These are phyloP conservation scores for Pherbina coryleti DNA, from an alignment of 2,888 invertebrate species.

Conservation along the genomic window DNA sequence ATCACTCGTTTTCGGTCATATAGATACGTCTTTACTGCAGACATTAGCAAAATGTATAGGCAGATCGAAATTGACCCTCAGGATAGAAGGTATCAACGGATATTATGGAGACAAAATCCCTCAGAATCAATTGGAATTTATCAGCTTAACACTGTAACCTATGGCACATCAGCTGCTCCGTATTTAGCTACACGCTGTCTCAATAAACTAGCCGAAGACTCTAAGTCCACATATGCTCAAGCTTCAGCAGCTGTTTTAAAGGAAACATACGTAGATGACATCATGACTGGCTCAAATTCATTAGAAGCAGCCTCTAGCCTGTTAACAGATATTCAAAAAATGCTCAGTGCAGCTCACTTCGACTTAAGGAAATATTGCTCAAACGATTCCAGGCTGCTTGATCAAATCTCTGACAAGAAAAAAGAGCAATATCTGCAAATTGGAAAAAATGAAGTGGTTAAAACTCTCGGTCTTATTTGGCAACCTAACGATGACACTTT, in stretches of 20 bases:
- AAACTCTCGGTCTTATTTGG: slow-evolving; percentile 40
- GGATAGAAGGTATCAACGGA: slow-evolving; percentile 32
- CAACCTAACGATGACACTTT: slow-evolving; percentile 30
- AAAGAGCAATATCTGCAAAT: background rate
- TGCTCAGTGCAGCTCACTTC: no score
- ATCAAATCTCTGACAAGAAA: no score
- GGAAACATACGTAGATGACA: slow-evolving; percentile 51
- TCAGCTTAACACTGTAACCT: slow-evolving; percentile 32
- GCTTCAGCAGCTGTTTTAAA: slow-evolving; percentile 41
- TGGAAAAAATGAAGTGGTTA: slow-evolving; percentile 23
- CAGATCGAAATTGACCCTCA: slow-evolving; percentile 21
- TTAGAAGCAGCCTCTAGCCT: slow-evolving; percentile 9
- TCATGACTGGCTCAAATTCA: slow-evolving; percentile 43
- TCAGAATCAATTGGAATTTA: slow-evolving; percentile 19
- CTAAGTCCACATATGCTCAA: slow-evolving; percentile 42
- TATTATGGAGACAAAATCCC: slow-evolving; percentile 23
- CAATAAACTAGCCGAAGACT: slow-evolving; percentile 32
- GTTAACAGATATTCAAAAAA: no score
- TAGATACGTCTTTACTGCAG: slow-evolving; percentile 16
- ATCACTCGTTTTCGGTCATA: slow-evolving; percentile 20
- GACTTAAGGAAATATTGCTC: no score
- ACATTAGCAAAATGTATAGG: slow-evolving; percentile 38
- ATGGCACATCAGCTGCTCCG: slow-evolving; percentile 43
- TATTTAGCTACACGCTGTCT: slow-evolving; percentile 39
- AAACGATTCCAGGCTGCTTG: no score